Evolutionary conservation across 2,797 vertebrate genomes (phyloP), one percentile per base, ranked within the genome.

Genomic region (Aulostomus chinensis): DNA sequence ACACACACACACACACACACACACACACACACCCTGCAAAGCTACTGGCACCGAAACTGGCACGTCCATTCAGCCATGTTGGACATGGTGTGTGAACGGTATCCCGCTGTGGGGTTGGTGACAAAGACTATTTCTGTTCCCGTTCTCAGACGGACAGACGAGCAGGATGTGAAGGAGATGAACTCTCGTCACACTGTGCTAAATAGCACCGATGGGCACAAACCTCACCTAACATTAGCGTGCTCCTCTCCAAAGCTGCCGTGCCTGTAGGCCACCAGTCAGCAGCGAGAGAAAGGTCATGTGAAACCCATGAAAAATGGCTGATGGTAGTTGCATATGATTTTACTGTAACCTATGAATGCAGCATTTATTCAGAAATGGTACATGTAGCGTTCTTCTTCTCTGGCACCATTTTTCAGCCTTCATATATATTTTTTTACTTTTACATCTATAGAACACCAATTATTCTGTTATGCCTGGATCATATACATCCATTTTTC

Each of bases 71-170:
- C 61, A 71, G 76, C 67, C 56, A 12, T 67, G 76, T 62, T 76
- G 68, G 76, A 62, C 61, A 29, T 31, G 51, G 52, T 62, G 81
- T 70, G 71, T 67, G 66, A 77, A 73, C 75, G 56, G 77, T 73
- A 48, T 13, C 73, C 79, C 54, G 68, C 81, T 81, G 82, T 59
- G 75, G 40, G 37, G 68, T 37, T 43, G 48, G 72, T 69, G 71
- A 82, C 68, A 71, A 62, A 49, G 41, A 62, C 78, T 87, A 86
- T 84, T 84, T 83, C 66, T 76, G 84, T 73, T 63, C 41, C 46
- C 18, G 28, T 63, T 71, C 52, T 61, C 58, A 58, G 70, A 72
- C 49, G 58, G 63, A 62, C 47, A 55, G 49, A 62, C 39, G 4
- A 54, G 49, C 62, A 51, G 61, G 69, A 73, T 56, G 55, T 67